A percentile compares a stretch with the other conserved stretches of the same genome.
Conservation (phyloP, 2,797 vertebrate genomes). For the Picus viridis region DNA sequence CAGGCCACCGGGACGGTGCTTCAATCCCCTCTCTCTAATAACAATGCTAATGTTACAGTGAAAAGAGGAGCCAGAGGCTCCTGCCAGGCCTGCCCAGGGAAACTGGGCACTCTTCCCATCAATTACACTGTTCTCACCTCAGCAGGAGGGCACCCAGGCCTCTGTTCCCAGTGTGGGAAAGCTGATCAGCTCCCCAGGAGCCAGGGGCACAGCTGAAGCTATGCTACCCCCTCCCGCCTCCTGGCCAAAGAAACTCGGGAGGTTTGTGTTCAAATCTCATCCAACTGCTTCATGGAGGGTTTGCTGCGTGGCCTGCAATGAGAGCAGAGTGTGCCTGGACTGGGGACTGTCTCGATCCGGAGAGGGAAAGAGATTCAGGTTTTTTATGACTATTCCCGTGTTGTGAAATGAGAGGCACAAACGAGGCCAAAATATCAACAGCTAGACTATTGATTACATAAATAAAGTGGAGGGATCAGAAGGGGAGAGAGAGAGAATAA, state of each 20-base stretch:
- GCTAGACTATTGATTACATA: no score
- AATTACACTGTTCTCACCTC: not conserved
- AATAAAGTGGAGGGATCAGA: no score
- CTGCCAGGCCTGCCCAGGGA: not conserved
- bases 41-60: not conserved
- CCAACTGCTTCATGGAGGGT: not conserved
- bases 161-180: not conserved
- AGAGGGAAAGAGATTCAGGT: no score
- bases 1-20: not conserved
- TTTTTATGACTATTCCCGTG: no score
- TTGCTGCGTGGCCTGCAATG: not conserved
- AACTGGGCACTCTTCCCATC: not conserved
- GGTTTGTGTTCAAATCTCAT: not conserved
- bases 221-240: not conserved
- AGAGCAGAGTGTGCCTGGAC: not conserved
- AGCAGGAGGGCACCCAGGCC: not conserved
- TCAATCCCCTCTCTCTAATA: not conserved
- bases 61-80: not conserved
- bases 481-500: no score
- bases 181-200: not conserved
- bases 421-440: no score
- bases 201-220: not conserved
- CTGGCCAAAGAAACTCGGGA: not conserved
- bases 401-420: no score
- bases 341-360: no score